Evolutionary conservation across 2,888 invertebrate genomes (phyloP), one percentile per base, ranked within the genome.

Genomic region (Mimas tiliae): DNA sequence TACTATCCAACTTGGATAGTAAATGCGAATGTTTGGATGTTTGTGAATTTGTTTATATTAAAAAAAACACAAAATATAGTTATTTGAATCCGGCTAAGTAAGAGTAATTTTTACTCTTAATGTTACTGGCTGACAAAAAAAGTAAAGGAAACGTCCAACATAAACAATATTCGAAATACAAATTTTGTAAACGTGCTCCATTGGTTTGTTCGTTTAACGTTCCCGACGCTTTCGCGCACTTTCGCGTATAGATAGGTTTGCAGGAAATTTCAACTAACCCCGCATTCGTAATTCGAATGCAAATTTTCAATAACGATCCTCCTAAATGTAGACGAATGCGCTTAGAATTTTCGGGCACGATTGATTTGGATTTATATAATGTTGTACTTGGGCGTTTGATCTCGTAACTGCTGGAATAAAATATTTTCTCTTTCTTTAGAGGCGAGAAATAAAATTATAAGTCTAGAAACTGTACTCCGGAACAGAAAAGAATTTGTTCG

Each of bases 321-420:
- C 6, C 38, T 9, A 55, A 55, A 16, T 16, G 27, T 11, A 55
- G 38, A 42, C 19, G 12, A 42, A 58, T 42, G 19, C 58, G 42
- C 42, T 58, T 42, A 58, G 58, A 58, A 58, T 42, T 58, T 58
- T 6, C 16, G 21, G 38, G 42, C 19, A 58, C 58, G n/a, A 58
- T 11, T 21, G 42, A 58, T 58, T 58, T 38, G 19, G 12, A 58
- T 16, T 58, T 58, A 38, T 34, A 42, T 11, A 42, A 8, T n/a
- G 33, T 58, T 6, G 38, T 16, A 58, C 55, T 9, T 19, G 6
- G 4, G 6, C 9, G 42, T 42, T 58, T 38, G 58, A 42, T 19
- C 19, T 38, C 7, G 34, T 6, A 21, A 12, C 42, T 19, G 19
- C 42, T 19, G 38, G 42, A 19, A 19, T 38, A 19, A 19, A 55